These are phyloP conservation scores for Camptogramma bilineatum DNA, from an alignment of 2,888 invertebrate species.

Conservation along the genomic window DNA sequence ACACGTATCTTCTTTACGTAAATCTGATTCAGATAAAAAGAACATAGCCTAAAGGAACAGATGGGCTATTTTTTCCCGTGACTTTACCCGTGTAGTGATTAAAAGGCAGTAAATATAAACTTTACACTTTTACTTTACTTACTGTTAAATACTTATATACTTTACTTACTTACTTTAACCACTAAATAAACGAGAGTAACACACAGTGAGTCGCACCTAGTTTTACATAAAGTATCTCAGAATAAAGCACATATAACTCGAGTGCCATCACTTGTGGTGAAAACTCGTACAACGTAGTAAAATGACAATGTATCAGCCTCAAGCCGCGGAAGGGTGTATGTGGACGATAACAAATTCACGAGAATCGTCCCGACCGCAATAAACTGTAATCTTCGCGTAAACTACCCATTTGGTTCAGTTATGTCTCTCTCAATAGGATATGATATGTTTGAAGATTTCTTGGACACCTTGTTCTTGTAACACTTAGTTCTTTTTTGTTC, in stretches of 20 bases:
- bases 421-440: neutral
- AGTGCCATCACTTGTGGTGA: neutral
- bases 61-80: no score
- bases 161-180: no score
- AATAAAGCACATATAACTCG: neutral
- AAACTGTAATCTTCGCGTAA: slow-evolving; percentile 19
- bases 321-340: slow-evolving; percentile 12
- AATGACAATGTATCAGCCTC: slow-evolving; percentile 18
- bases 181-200: no score
- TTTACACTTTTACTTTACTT: no score
- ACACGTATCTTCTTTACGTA: no score
- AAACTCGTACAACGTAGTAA: slow-evolving; percentile 3
- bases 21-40: no score
- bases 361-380: slow-evolving; percentile 18
- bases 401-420: slow-evolving; percentile 9
- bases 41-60: no score
- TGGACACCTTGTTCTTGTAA: neutral
- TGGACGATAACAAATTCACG: slow-evolving; percentile 20
- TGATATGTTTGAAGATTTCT: neutral
- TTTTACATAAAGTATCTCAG: neutral
- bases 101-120: no score
- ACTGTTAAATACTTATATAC: no score
- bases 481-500: no score
- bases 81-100: no score
- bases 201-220: no score